Evolutionary conservation across 2,797 vertebrate species (phyloP).

Genomic region (Lacerta agilis): DNA sequence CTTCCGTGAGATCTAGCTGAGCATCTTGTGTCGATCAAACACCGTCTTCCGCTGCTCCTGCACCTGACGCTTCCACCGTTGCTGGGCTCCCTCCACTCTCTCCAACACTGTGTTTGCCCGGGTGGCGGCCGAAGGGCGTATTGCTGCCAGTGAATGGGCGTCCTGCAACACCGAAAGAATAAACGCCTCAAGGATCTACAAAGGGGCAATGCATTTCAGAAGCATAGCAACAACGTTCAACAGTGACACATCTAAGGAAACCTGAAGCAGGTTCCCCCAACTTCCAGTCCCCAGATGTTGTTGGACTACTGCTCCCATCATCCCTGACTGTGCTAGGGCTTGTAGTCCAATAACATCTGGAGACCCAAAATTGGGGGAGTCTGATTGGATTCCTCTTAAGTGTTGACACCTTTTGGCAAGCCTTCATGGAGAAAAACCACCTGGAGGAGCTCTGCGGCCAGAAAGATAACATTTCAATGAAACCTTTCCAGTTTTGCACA

Average conservation of each 20-base stretch:
- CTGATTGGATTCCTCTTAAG: neutral
- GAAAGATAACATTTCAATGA: neutral
- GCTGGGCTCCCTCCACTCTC: conserved; percentile 93
- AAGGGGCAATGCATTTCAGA: neutral
- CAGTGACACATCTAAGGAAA: neutral
- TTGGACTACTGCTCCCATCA: neutral
- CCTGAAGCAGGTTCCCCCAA: neutral
- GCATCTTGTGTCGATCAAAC: conserved; percentile 96
- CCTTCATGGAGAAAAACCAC: neutral
- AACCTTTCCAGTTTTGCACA: neutral
- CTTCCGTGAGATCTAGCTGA: conserved; percentile 83
- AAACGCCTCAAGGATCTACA: neutral
- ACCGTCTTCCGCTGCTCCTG: conserved; percentile 96
- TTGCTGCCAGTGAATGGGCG: conserved; percentile 72
- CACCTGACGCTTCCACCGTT: conserved; percentile 97
- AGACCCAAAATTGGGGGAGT: neutral
- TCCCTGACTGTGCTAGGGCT: no score
- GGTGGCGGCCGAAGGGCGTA: conserved; percentile 69
- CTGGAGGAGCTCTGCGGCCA: neutral
- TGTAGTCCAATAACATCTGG: neutral
- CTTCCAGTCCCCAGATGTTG: neutral
- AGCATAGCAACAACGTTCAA: rapidly evolving
- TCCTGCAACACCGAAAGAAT: conserved; percentile 77
- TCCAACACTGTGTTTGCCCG: conserved; percentile 91
- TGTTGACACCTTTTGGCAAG: neutral